phyloP scores from a whole-genome alignment of 2,113 vertebrate genomes.

The Xenopus laevis region DNA sequence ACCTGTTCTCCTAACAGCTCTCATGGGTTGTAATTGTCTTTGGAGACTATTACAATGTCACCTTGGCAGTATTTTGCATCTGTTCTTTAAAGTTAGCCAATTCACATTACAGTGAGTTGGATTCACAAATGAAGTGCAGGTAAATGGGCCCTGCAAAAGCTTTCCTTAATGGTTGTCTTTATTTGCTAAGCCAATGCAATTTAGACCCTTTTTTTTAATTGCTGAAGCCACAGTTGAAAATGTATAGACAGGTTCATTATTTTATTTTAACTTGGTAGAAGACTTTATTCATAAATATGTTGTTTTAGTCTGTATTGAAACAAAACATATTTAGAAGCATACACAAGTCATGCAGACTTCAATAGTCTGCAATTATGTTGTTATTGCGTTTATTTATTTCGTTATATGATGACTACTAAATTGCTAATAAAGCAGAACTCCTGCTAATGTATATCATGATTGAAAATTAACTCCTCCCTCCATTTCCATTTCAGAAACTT shows the following conservation, averaged over 20 bases:
- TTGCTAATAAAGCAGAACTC: no score
- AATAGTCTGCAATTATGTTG: no score
- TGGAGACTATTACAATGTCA: constrained; percentile 33
- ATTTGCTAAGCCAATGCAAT: constrained; percentile 17
- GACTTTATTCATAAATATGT: no score
- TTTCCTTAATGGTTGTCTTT: constrained; percentile 36
- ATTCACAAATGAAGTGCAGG: constrained; percentile 30
- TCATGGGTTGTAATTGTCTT: constrained; percentile 27
- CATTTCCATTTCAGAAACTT: no score
- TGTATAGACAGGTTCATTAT: neutral
- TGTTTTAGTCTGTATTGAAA: no score
- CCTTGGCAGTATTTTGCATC: constrained; percentile 36
- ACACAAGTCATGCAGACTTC: no score
- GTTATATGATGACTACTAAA: no score
- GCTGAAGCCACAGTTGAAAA: neutral
- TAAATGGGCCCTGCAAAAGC: constrained; percentile 42
- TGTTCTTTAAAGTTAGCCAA: constrained; percentile 44
- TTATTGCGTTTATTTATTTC: no score
- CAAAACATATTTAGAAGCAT: no score
- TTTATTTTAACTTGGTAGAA: no score
- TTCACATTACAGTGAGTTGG: constrained; percentile 30
- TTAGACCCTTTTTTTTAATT: neutral
- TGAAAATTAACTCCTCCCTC: no score
- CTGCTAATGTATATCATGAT: no score
- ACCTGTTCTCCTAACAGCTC: constrained; percentile 27